These are phyloP conservation scores for Cotesia chilonis DNA, from an alignment of 1,140 invertebrate species.

Conservation along the genomic window DNA sequence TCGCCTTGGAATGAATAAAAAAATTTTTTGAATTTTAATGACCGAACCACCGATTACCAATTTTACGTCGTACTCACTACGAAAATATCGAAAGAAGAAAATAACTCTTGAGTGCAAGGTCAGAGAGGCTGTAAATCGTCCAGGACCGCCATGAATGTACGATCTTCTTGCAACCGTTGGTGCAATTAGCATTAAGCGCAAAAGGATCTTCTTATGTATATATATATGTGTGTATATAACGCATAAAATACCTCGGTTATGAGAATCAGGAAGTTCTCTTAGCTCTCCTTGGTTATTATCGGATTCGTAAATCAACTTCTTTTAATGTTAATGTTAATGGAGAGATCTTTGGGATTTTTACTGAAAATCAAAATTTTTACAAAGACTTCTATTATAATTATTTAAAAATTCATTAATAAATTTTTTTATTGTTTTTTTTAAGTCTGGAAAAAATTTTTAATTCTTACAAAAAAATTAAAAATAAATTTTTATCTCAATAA, in stretches of 20 bases:
- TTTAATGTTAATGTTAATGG: not conserved
- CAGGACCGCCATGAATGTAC: not conserved
- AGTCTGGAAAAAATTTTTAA: no score
- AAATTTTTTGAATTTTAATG: constrained; percentile 6
- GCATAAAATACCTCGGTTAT: not conserved
- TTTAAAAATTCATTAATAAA: no score
- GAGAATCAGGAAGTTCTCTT: constrained; percentile 17
- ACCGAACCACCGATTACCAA: not conserved
- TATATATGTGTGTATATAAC: not conserved
- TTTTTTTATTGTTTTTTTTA: no score
- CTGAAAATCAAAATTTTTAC: not conserved
- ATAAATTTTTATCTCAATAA: no score
- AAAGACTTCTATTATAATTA: no score
- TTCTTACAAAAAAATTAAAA: no score
- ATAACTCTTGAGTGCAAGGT: constrained; percentile 6
- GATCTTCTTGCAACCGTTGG: constrained; percentile 13
- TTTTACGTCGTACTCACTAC: not conserved
- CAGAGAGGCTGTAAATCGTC: constrained; percentile 12
- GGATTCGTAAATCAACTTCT: constrained; percentile 6
- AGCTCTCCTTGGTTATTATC: not conserved
- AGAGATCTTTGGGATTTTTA: not conserved
- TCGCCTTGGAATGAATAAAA: not conserved
- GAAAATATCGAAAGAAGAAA: constrained; percentile 18
- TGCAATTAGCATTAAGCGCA: constrained; percentile 12
- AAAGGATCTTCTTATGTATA: not conserved